Evolutionary conservation across 2,797 vertebrate genomes (phyloP).

Genomic region (Perodicticus potto): DNA sequence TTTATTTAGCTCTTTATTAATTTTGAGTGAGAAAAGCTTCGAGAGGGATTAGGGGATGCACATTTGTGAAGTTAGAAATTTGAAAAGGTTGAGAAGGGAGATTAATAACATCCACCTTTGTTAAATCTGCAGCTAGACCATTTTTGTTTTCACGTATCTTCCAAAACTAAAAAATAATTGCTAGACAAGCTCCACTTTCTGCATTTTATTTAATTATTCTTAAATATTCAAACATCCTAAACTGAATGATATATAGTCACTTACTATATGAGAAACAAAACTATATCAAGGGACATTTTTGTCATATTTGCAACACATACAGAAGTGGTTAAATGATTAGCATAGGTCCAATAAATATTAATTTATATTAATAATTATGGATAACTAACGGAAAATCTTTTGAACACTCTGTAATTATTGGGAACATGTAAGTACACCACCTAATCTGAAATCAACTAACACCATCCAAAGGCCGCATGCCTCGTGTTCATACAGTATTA

Average conservation of each 20-base stretch:
- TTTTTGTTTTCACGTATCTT: not conserved
- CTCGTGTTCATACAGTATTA: slow-evolving; percentile 29
- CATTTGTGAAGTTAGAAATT: not conserved
- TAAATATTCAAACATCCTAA: not conserved
- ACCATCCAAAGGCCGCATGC: slow-evolving; percentile 54
- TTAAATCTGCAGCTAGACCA: not conserved
- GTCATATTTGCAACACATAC: not conserved
- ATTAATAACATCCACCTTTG: not conserved
- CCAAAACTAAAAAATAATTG: not conserved
- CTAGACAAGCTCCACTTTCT: not conserved
- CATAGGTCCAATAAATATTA: not conserved
- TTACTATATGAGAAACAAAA: not conserved
- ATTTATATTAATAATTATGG: slow-evolving; percentile 17
- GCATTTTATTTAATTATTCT: not conserved
- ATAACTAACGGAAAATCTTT: not conserved
- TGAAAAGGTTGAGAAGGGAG: not conserved
- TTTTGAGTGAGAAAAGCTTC: not conserved
- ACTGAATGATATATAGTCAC: not conserved
- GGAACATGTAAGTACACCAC: not conserved
- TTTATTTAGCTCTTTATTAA: not conserved
- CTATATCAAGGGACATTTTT: not conserved
- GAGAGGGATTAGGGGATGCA: not conserved
- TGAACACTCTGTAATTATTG: not conserved
- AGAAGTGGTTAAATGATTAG: not conserved
- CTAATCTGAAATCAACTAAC: slow-evolving; percentile 51